These are phyloP conservation scores for Eupristina koningsbergeri DNA, from an alignment of 1,140 invertebrate genomes.

Conservation along the genomic window DNA sequence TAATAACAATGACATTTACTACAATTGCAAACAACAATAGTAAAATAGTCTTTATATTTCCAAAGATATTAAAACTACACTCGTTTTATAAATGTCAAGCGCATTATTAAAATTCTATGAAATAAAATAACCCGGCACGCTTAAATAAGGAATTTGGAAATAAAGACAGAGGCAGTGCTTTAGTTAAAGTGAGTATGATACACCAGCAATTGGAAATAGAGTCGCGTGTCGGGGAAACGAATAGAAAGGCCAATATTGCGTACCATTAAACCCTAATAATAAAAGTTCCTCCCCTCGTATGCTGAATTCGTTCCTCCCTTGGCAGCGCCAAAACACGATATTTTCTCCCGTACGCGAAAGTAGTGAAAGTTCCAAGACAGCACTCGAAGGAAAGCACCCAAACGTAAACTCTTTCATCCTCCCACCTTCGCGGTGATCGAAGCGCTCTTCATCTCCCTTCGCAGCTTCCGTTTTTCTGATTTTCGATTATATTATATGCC, in stretches of 20 bases:
- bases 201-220: not conserved
- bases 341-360: not conserved
- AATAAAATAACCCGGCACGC: not conserved
- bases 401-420: slow-evolving; percentile 62
- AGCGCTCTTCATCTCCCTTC: not conserved
- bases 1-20: too few relatives aligned
- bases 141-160: not conserved
- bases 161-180: not conserved
- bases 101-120: not conserved
- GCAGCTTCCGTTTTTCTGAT: too few relatives aligned
- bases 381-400: slow-evolving; percentile 54
- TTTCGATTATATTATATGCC: too few relatives aligned
- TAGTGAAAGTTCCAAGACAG: not conserved
- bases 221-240: not conserved
- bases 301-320: too few relatives aligned
- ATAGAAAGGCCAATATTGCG: slow-evolving; percentile 52
- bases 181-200: not conserved
- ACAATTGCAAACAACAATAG: too few relatives aligned
- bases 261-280: slow-evolving; percentile 52
- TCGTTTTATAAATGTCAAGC: not conserved
- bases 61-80: not conserved
- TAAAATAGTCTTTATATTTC: too few relatives aligned
- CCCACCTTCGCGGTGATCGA: not conserved
- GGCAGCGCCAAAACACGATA: too few relatives aligned
- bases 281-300: slow-evolving; percentile 9